Evolutionary conservation across 2,797 vertebrate genomes (phyloP).

Genomic region (Delichon dasypus): DNA sequence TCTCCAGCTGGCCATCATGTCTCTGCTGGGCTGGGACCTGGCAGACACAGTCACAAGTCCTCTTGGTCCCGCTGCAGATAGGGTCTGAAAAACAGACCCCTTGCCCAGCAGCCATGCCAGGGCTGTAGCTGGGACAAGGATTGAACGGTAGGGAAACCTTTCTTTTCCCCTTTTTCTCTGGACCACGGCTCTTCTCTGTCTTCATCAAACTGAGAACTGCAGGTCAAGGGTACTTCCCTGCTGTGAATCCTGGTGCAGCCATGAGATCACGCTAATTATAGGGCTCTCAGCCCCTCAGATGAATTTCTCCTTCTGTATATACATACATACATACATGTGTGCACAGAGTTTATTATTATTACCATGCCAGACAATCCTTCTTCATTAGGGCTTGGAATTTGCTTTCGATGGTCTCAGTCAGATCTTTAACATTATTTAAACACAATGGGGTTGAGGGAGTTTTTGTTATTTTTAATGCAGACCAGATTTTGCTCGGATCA

Average conservation of each 20-base stretch:
- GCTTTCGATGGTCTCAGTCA: slow-evolving; percentile 42
- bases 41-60: neutral
- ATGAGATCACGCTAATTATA: neutral
- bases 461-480: slow-evolving; percentile 58
- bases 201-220: neutral
- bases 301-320: neutral
- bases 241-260: neutral
- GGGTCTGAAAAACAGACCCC: neutral
- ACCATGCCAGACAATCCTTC: slow-evolving; percentile 57
- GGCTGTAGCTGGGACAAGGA: neutral
- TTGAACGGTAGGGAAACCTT: neutral
- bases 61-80: neutral
- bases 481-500: slow-evolving; percentile 52
- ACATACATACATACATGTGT: neutral
- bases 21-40: neutral
- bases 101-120: neutral
- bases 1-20: neutral
- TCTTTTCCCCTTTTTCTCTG: neutral
- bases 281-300: neutral
- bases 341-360: slow-evolving; percentile 33
- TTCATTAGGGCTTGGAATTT: slow-evolving; percentile 60
- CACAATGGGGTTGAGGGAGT: slow-evolving; percentile 16
- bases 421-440: slow-evolving; percentile 59
- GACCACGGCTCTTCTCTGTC: neutral
- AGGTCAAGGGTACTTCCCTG: neutral